Evolutionary conservation across 1,140 invertebrate genomes (phyloP), one percentile per base, ranked within the genome.

Genomic region (Drosophila elegans): DNA sequence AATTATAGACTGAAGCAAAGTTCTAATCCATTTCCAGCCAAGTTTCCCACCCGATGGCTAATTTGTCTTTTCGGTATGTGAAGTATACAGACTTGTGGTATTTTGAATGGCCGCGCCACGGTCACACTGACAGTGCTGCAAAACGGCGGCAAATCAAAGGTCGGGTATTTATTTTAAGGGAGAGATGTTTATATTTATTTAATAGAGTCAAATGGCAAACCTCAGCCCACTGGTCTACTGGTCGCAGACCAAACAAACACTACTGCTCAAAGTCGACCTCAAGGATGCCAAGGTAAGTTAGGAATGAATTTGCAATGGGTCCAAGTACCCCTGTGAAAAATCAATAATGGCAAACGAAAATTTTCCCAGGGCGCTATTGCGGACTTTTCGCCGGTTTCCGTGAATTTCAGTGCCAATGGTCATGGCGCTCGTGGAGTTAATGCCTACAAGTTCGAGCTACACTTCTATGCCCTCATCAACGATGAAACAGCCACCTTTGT

Each of bases 181-280:
- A 27, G 34, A 44, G 7, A 68, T 68, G 64, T 66, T 68, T 68
- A 48, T 53, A 74, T 12, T 55, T 53, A 32, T 16, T 34, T 36
- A 32, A 44, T 38, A 46, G 21, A 11, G 5, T 27, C 51, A 41
- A 36, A 77, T 71, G 73, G 60, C 51, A 10, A 67, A 80, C 45
- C 55, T 95, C 42, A 97, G 95, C 91, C 97, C 97, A 3, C 97
- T 98, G 92, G 97, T 98, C 1, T 98, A 97, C 92, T 99, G 97
- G 97, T 97, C 97, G 11, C 97, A 98, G 94, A 97, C 96, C 36
- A 95, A 96, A 80, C 93, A 94, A 74, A 94, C 94, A 69, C 91
- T 98, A 38, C 96, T 95, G 16, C 92, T 98, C 9, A 96, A 96
- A 93, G 95, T 98, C 59, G 97, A 98, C 91, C 93, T 98, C 42